Percentiles rank a stretch among this genome's conserved stretches.
Conservation (phyloP, 2,797 vertebrate genomes). For the Aplochiton taeniatus region DNA sequence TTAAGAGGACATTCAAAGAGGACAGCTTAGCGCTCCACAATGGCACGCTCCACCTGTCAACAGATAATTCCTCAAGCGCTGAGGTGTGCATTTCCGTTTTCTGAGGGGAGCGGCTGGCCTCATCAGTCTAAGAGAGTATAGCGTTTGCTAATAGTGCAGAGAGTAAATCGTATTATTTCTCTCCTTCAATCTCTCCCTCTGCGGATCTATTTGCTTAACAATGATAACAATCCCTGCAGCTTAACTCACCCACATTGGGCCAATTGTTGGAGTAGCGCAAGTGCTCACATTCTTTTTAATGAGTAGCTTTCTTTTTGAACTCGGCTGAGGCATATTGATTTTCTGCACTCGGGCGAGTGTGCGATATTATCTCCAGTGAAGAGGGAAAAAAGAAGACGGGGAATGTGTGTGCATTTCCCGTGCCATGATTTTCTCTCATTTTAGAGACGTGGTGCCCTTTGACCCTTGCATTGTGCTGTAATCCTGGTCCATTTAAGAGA, state of each 20-base stretch:
- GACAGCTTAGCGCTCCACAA: conserved; percentile 23
- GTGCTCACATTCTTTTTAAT: conserved; percentile 64
- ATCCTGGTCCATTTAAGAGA: conserved; percentile 62
- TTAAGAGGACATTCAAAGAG: conserved; percentile 19
- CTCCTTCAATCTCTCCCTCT: conserved; percentile 41
- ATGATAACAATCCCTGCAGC: conserved; percentile 60
- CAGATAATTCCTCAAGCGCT: conserved; percentile 58
- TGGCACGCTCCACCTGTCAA: conserved; percentile 27
- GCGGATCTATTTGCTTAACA: conserved; percentile 68
- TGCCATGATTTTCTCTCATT: conserved; percentile 42
- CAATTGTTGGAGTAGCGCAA: conserved; percentile 35
- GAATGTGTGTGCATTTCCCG: conserved; percentile 26
- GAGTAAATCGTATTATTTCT: conserved; percentile 57
- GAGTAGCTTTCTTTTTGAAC: conserved; percentile 64
- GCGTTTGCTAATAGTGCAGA: conserved; percentile 53
- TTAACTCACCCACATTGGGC: conserved; percentile 50
- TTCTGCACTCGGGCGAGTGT: conserved; percentile 51
- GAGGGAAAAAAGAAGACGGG: conserved; percentile 36
- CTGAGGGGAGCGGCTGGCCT: background rate
- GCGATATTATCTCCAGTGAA: conserved; percentile 60
- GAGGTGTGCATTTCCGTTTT: conserved; percentile 43
- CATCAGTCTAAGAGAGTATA: conserved; percentile 40
- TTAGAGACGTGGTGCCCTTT: conserved; percentile 32
- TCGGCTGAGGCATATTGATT: conserved; percentile 65
- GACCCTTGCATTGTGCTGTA: conserved; percentile 57